phyloP scores from a whole-genome alignment of 2,113 vertebrate species.

The Lichenostomus cassidix region DNA sequence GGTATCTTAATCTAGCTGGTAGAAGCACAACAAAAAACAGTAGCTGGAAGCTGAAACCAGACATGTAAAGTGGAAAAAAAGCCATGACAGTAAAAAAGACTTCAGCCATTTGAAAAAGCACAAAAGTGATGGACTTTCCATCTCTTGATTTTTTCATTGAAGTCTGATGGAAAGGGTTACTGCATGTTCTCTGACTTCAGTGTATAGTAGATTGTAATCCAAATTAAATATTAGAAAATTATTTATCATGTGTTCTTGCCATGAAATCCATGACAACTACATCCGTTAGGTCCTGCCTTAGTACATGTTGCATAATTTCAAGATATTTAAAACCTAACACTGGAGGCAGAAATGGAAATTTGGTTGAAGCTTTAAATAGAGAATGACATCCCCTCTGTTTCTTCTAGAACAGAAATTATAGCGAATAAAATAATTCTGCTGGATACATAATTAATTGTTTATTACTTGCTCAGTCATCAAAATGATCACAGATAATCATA shows the following conservation, averaged over 20 bases:
- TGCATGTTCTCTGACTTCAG: background rate
- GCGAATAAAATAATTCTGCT: background rate
- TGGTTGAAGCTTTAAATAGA: background rate
- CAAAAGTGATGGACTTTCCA: background rate
- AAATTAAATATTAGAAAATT: background rate
- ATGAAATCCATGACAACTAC: background rate
- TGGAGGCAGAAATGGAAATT: background rate
- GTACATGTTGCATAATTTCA: background rate
- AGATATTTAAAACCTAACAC: background rate
- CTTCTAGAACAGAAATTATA: background rate
- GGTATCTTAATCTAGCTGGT: background rate
- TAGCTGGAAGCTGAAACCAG: background rate
- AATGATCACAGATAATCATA: background rate
- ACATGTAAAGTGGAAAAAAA: background rate
- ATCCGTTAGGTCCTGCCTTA: background rate
- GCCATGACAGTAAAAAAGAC: background rate
- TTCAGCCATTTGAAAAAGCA: background rate
- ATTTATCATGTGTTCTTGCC: background rate
- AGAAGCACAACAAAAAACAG: background rate
- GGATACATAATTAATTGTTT: background rate
- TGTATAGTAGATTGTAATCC: background rate
- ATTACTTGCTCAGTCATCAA: background rate
- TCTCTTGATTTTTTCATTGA: background rate
- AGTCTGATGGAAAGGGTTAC: background rate
- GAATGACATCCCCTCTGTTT: background rate